phyloP scores from a whole-genome alignment of 2,113 vertebrate genomes.

The Isurus oxyrinchus region DNA sequence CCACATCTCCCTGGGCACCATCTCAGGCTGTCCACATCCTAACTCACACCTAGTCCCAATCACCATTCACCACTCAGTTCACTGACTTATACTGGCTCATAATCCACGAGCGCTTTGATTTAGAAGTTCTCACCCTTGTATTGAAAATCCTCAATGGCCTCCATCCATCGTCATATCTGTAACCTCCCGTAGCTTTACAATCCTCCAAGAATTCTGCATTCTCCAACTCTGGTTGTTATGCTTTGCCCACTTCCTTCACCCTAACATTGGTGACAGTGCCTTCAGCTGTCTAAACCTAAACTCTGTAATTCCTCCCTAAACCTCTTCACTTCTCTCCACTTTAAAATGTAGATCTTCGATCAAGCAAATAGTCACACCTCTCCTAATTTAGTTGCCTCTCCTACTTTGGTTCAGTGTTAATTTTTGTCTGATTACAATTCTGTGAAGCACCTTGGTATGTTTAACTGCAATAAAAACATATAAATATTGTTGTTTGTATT shows the following conservation, averaged over 20 bases:
- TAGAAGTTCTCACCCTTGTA: not conserved
- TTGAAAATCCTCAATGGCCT: not conserved
- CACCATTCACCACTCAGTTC: not conserved
- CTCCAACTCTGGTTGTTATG: not conserved
- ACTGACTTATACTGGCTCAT: not conserved
- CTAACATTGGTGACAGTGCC: not conserved
- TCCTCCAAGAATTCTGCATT: not conserved
- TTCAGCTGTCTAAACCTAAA: not conserved
- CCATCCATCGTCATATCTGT: not conserved
- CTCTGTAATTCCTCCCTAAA: not conserved
- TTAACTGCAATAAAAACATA: not conserved
- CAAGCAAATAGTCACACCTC: not conserved
- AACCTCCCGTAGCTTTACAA: not conserved
- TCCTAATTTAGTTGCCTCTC: not conserved
- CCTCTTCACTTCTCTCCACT: not conserved
- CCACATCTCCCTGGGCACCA: not conserved
- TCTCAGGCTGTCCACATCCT: not conserved
- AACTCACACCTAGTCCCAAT: not conserved
- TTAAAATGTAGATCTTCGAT: not conserved
- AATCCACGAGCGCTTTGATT: not conserved
- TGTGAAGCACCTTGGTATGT: not conserved
- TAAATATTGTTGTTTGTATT: not conserved
- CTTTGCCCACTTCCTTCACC: not conserved
- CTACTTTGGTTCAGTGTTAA: not conserved
- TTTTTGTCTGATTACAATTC: not conserved